phyloP scores from a whole-genome alignment of 2,113 vertebrate species.

The Jacana jacana region DNA sequence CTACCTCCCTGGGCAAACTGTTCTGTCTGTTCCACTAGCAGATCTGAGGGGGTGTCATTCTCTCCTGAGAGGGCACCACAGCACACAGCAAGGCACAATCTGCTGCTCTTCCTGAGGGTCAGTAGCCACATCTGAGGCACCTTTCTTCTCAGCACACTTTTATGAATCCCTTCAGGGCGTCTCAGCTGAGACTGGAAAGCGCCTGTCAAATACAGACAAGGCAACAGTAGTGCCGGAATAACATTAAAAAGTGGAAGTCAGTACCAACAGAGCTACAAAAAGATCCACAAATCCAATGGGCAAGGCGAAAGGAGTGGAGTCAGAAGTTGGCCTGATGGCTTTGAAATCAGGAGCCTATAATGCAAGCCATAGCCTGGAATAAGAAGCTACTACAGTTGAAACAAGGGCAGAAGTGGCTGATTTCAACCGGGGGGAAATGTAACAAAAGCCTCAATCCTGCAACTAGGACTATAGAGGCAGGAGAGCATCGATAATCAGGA shows the following conservation, averaged over 20 bases:
- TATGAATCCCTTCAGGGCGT: not conserved
- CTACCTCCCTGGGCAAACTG: no score
- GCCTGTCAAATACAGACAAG: not conserved
- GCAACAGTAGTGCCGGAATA: not conserved
- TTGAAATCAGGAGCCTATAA: not conserved
- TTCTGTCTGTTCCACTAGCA: not conserved
- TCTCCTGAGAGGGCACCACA: not conserved
- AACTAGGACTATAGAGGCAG: not conserved
- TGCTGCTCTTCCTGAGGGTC: not conserved
- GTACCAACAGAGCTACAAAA: not conserved
- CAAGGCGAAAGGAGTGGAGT: rapidly evolving
- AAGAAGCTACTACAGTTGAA: not conserved
- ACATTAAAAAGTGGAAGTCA: not conserved
- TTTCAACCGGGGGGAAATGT: not conserved
- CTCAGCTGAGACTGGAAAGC: not conserved
- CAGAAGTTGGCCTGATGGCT: not conserved
- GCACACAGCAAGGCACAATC: not conserved
- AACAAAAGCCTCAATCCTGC: not conserved
- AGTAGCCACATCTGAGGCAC: not conserved
- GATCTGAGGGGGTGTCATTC: not conserved
- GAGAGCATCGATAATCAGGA: not conserved
- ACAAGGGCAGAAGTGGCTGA: not conserved
- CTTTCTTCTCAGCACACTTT: not conserved
- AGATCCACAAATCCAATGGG: not conserved
- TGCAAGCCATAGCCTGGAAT: not conserved